Evolutionary conservation across 2,113 vertebrate genomes (phyloP), one percentile per base, ranked within the genome.

Genomic region (Labeo rohita): DNA sequence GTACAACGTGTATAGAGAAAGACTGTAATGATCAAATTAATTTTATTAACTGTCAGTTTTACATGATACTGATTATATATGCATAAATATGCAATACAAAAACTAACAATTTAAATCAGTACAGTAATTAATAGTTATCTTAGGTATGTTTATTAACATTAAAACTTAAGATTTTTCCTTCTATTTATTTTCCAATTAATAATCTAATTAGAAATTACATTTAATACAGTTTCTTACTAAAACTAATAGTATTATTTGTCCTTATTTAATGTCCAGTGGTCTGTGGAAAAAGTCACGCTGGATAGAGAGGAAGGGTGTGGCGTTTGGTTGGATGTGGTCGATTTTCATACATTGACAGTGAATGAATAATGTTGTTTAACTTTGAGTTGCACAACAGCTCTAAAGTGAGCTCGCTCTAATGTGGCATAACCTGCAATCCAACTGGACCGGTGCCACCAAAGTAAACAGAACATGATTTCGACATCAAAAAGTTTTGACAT

Each of bases 291-390:
- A 83, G 54, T 47, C 16, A 34, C 1, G n/a, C n/a, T 15, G 80
- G 63, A 63, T 39, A n/a, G 39, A 49, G 18, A 80, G 73, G 85
- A 43, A 79, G 88, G 86, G 88, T 83, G 88, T 85, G 88, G 84
- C 72, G 6, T 65, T 81, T 81, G 39, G 16, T 86, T 84, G 74
- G 47, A 76, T 76, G 65, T 56, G 72, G 36, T 83, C 76, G 52
- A 18, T 63, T n/a, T 79, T 61, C 56, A 59, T 79, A 66, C 54
- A 75, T 80, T 72, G 47, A 70, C 82, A 54, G 50, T 56, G 49
- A 34, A 59, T 45, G 82, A 73, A 54, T 72, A 80, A 54, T 78
- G 85, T 65, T 80, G 52, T 86, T 87, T 81, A 70, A 70, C 79
- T 61, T 76, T 6, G 45, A 39, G 16, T 89, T 84, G 82, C 85